A percentile compares a stretch with the other conserved stretches of the same genome.
phyloP scores from a whole-genome alignment of 2,113 vertebrate species.

The Engystomops pustulosus region DNA sequence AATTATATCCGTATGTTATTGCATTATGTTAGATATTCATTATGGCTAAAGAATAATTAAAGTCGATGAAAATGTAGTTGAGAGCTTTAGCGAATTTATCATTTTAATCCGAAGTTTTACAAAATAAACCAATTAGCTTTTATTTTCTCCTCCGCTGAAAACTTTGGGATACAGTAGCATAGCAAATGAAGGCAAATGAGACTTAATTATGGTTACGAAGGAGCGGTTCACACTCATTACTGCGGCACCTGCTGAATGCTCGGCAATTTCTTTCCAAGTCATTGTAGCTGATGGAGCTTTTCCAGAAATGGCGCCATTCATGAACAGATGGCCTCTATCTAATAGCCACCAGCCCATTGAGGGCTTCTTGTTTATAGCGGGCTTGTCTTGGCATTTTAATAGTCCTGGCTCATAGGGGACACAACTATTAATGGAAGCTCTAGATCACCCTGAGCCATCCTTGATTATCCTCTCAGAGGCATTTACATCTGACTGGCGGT shows the following conservation, averaged over 20 bases:
- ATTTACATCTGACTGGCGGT: not conserved
- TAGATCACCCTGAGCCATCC: slow-evolving; percentile 24
- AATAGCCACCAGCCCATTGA: slow-evolving; percentile 41
- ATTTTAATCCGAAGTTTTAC: not conserved
- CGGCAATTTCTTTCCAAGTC: slow-evolving; percentile 18
- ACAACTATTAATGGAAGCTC: slow-evolving; percentile 14
- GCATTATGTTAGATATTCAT: not conserved
- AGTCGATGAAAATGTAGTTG: not conserved
- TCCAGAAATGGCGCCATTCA: slow-evolving; percentile 14
- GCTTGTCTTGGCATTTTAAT: slow-evolving; percentile 38
- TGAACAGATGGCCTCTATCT: slow-evolving; percentile 51
- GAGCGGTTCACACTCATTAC: slow-evolving; percentile 7
- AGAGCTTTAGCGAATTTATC: not conserved
- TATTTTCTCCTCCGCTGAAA: not conserved
- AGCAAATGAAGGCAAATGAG: slow-evolving; percentile 42
- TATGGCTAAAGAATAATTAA: not conserved
- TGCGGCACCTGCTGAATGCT: not conserved
- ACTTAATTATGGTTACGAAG: slow-evolving; percentile 15
- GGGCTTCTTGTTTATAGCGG: slow-evolving; percentile 21
- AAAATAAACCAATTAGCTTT: slow-evolving; percentile 26
- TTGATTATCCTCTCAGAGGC: slow-evolving; percentile 24
- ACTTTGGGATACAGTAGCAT: not conserved
- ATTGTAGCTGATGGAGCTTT: slow-evolving; percentile 33
- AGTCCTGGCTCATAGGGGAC: slow-evolving; percentile 16
- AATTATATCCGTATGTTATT: not conserved